Evolutionary conservation across 2,888 invertebrate genomes (phyloP).

Genomic region (Microctonus brassicae): DNA sequence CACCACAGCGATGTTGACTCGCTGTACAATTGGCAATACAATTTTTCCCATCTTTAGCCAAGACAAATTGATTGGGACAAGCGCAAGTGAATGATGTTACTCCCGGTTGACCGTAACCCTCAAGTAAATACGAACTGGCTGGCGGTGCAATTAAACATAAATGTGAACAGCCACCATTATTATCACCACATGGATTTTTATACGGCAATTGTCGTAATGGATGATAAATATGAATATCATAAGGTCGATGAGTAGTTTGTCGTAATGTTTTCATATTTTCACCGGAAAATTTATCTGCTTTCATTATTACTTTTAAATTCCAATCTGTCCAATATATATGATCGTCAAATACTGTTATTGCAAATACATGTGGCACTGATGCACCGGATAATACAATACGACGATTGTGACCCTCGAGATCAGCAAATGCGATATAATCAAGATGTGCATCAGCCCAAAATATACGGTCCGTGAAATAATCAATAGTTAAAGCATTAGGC

Average conservation of each 20-base stretch:
- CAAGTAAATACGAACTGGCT: constrained; percentile 81
- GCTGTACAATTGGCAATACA: constrained; percentile 95
- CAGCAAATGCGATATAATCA: constrained; percentile 95
- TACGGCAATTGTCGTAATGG: constrained; percentile 88
- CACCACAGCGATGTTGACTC: constrained; percentile 85
- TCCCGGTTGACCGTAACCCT: constrained; percentile 85
- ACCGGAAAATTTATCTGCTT: constrained; percentile 93
- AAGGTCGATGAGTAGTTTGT: constrained; percentile 95
- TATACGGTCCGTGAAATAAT: constrained; percentile 94
- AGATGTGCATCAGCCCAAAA: constrained; percentile 99
- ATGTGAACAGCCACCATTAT: constrained; percentile 97
- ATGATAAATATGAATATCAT: constrained; percentile 94
- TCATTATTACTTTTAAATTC: constrained; percentile 93
- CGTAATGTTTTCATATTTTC: constrained; percentile 80
- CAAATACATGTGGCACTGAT: constrained; percentile 95
- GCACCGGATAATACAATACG: constrained; percentile 85
- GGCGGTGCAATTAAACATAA: constrained; percentile 92
- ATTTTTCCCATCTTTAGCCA: constrained; percentile 85
- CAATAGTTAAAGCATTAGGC: constrained; percentile 98
- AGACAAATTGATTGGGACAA: constrained; percentile 94
- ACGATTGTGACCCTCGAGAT: constrained; percentile 91
- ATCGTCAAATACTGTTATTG: constrained; percentile 94
- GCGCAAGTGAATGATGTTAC: constrained; percentile 86
- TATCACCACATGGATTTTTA: constrained; percentile 89
- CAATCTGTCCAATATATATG: constrained; percentile 97